Evolutionary conservation across 2,888 invertebrate genomes (phyloP), one percentile per base, ranked within the genome.

Genomic region (Phyllotreta cruciferae): DNA sequence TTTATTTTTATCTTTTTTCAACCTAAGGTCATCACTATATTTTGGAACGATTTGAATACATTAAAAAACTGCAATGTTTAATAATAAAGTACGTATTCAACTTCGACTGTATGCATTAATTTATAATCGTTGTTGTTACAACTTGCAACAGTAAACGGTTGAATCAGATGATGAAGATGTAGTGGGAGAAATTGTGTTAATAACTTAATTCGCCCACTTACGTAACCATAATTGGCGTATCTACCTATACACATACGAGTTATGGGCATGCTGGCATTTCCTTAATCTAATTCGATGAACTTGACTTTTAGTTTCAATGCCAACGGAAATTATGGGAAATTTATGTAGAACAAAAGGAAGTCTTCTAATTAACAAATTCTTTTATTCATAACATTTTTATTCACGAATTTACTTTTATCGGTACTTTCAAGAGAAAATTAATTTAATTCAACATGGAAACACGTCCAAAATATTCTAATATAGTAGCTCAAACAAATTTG

Each of bases 121-220:
- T 44, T 44, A 13, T 44, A 41, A 44, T 44, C 24, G 54, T 37
- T 54, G 24, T 41, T 9, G 10, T 45, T 44, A 56, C 47, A 56
- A 56, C 24, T 56, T 34, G 56, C 8, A 35, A n/a, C 42, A 24
- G 41, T n/a, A 24, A 54, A 7, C 24, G 24, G 24, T 24, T 24
- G 24, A 24, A 35, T 36, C 9, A 36, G n/a, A 34, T 9, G 9
- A 57, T 49, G 14, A 24, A 24, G 36, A 49, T 47, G 24, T 39
- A 57, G 57, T 58, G 39, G 41, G 58, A 58, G 58, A 35, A 49
- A 58, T 36, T 49, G 14, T 35, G 49, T 49, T 49, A 58, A n/a
- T n/a, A n/a, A n/a, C n/a, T n/a, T n/a, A n/a, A 58, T 41, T 58
- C 50, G 39, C 58, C 58, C 41, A 58, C 49, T 58, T 37, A 58